Evolutionary conservation across 2,888 invertebrate species (phyloP).

Genomic region (Dolichopus griseipennis): DNA sequence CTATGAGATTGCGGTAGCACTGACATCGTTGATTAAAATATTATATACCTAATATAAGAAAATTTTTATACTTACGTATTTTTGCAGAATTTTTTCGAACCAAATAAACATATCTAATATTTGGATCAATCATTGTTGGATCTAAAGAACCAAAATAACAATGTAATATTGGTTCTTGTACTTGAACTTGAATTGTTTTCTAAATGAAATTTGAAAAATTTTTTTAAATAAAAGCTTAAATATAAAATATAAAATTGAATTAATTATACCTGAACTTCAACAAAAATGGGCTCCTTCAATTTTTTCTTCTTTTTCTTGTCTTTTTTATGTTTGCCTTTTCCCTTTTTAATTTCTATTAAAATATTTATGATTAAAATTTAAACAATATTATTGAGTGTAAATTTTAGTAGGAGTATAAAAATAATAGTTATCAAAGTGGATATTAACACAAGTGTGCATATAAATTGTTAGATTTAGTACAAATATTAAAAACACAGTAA

Average conservation of each 20-base stretch:
- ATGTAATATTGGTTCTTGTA: slow-evolving; percentile 62
- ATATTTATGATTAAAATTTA: too few relatives aligned
- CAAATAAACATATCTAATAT: slow-evolving; percentile 61
- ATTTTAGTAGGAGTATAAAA: too few relatives aligned
- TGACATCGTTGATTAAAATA: too few relatives aligned
- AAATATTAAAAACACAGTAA: too few relatives aligned
- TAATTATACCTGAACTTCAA: slow-evolving; percentile 38
- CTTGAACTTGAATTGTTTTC: slow-evolving; percentile 59
- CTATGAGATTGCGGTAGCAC: too few relatives aligned
- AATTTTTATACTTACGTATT: slow-evolving; percentile 42
- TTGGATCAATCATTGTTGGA: slow-evolving; percentile 45
- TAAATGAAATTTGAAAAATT: slow-evolving; percentile 29
- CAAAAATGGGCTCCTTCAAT: slow-evolving; percentile 29
- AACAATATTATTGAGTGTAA: too few relatives aligned
- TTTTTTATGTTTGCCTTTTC: slow-evolving; percentile 33
- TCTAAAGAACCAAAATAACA: slow-evolving; percentile 57
- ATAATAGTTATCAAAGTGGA: too few relatives aligned
- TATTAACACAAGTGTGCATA: too few relatives aligned
- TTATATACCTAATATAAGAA: too few relatives aligned
- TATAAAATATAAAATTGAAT: not conserved
- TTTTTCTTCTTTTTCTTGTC: slow-evolving; percentile 36
- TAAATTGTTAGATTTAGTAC: too few relatives aligned
- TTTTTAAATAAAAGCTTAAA: slow-evolving; percentile 9
- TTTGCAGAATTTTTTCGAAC: slow-evolving; percentile 55
- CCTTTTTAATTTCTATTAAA: slow-evolving; percentile 11